Conservation (phyloP, 2,113 vertebrate species). For the Peromyscus maniculatus region DNA sequence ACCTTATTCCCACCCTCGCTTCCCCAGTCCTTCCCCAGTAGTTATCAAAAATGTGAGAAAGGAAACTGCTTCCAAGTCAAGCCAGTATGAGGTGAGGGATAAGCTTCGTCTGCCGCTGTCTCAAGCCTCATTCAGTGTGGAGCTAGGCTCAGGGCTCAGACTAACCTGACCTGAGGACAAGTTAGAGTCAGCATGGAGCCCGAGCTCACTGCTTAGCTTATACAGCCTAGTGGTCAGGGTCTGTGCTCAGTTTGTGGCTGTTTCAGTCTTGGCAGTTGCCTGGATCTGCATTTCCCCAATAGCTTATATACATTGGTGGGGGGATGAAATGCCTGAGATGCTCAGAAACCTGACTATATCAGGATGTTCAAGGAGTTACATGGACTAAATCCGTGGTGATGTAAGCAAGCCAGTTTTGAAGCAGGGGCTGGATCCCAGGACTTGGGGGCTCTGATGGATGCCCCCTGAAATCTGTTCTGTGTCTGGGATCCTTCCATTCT, state of each 20-base stretch:
- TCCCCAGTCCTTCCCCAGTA: not conserved
- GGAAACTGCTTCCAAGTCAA: not conserved
- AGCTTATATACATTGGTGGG: not conserved
- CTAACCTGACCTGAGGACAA: not conserved
- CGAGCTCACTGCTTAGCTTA: not conserved
- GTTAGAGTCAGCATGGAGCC: not conserved
- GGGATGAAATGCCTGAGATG: not conserved
- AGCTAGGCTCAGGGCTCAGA: not conserved
- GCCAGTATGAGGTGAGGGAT: slow-evolving; percentile 5
- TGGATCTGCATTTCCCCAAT: slow-evolving; percentile 6
- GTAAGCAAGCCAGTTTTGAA: not conserved
- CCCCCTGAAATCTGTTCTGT: not conserved
- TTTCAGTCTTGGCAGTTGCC: not conserved
- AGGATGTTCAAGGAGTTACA: slow-evolving; percentile 4
- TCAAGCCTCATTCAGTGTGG: slow-evolving; percentile 21
- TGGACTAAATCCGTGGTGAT: not conserved
- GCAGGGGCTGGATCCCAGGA: not conserved
- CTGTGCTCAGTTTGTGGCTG: not conserved
- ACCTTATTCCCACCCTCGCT: slow-evolving; percentile 7
- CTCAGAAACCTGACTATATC: not conserved
- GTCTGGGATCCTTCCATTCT: slow-evolving; percentile 20
- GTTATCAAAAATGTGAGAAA: slow-evolving; percentile 22
- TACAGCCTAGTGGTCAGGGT: not conserved
- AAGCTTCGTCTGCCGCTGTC: slow-evolving; percentile 28
- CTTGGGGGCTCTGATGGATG: not conserved